A percentile compares a stretch with the other conserved stretches of the same genome.
These are phyloP conservation scores for Ahaetulla prasina DNA, from an alignment of 2,113 vertebrate species.

Conservation along the genomic window DNA sequence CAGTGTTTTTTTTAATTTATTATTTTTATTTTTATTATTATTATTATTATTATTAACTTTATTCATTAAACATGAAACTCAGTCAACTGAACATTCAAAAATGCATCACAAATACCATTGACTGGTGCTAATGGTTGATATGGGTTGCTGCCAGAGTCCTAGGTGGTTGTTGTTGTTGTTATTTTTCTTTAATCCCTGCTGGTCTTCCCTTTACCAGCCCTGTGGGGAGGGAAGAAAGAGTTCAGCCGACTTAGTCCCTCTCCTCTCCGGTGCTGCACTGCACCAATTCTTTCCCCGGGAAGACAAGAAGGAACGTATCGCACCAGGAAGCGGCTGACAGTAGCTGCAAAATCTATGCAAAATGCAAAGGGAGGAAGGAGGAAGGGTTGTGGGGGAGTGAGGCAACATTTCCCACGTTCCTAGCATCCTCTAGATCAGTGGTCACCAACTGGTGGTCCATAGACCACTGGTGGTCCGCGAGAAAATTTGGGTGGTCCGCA, in stretches of 20 bases:
- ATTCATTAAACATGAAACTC: too few relatives aligned
- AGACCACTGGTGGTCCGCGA: too few relatives aligned
- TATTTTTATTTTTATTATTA: too few relatives aligned
- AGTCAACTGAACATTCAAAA: too few relatives aligned
- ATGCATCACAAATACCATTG: too few relatives aligned
- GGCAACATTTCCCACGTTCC: background rate
- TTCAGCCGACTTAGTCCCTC: slow-evolving; percentile 18
- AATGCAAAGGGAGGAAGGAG: background rate
- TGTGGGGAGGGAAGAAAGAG: background rate
- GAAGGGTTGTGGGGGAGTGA: background rate
- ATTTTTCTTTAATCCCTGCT: background rate
- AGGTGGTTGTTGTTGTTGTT: too few relatives aligned
- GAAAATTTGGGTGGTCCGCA: too few relatives aligned
- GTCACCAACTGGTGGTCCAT: too few relatives aligned
- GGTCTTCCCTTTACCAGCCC: background rate
- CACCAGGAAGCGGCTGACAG: background rate
- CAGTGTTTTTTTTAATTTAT: too few relatives aligned
- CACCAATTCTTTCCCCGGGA: slow-evolving; percentile 32
- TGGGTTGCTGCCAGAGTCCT: too few relatives aligned
- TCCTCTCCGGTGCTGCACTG: slow-evolving; percentile 50
- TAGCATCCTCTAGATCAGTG: background rate
- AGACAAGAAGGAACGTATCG: background rate
- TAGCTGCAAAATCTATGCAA: background rate
- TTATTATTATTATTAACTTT: too few relatives aligned
- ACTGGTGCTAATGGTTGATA: too few relatives aligned